Evolutionary conservation across 1,140 invertebrate genomes (phyloP).

Genomic region (Ganaspis sp.): DNA sequence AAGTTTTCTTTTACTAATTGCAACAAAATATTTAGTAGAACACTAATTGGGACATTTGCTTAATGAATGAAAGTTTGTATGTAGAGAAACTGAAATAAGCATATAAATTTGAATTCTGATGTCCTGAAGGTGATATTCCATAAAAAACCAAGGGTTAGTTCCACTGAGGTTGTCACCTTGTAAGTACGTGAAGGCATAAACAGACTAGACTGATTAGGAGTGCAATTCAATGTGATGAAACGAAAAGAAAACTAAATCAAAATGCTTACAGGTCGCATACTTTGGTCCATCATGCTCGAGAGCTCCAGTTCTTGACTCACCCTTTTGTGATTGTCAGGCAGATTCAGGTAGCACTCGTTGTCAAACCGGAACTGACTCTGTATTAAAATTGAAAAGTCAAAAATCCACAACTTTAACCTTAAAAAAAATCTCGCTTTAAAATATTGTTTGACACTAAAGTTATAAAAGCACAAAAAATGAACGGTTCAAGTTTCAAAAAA

Average conservation of each 20-base stretch:
- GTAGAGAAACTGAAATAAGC: background rate
- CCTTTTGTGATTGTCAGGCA: constrained; percentile 96
- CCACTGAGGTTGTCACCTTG: constrained; percentile 61
- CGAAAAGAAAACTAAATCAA: constrained; percentile 74
- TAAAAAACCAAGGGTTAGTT: constrained; percentile 15
- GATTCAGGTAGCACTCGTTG: constrained; percentile 96
- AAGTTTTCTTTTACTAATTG: no score
- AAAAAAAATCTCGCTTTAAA: no score
- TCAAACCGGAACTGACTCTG: constrained; percentile 99
- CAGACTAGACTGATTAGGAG: constrained; percentile 60
- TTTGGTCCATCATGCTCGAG: constrained; percentile 77
- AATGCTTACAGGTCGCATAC: constrained; percentile 79
- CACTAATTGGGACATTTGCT: no score
- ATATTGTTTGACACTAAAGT: no score
- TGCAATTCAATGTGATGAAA: constrained; percentile 58
- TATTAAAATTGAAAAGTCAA: background rate
- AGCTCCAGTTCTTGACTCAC: constrained; percentile 85
- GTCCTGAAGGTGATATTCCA: background rate
- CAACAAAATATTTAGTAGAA: no score
- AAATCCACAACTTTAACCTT: background rate
- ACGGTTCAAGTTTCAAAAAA: no score
- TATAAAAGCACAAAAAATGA: no score
- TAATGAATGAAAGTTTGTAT: background rate
- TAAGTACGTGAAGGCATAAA: constrained; percentile 65
- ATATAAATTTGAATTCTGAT: background rate